A percentile compares a stretch with the other conserved stretches of the same genome.
Conservation (phyloP, 2,888 invertebrate species). For the Xylophagus ater region DNA sequence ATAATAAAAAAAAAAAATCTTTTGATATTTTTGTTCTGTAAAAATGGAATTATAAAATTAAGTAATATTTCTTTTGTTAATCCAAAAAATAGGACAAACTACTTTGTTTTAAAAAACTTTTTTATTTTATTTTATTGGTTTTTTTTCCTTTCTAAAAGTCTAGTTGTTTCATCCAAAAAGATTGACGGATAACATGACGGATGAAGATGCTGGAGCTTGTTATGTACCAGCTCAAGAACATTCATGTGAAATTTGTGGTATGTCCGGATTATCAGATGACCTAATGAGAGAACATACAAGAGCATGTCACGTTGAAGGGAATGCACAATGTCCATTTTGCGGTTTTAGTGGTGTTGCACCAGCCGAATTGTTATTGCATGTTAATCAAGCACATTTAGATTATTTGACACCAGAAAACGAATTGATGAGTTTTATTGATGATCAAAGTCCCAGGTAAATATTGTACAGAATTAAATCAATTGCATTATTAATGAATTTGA, state of each 20-base stretch:
- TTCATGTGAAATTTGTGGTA: constrained; percentile 77
- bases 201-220: constrained; percentile 19
- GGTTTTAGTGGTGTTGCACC: constrained; percentile 61
- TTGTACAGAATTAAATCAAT: too few relatives aligned
- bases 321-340: constrained; percentile 72
- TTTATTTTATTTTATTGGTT: too few relatives aligned
- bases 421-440: constrained; percentile 66
- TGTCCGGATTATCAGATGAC: constrained; percentile 66
- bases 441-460: constrained; percentile 48
- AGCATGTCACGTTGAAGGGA: constrained; percentile 65
- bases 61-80: too few relatives aligned
- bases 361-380: constrained; percentile 65
- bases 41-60: too few relatives aligned
- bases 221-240: constrained; percentile 26
- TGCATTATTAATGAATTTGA: background rate
- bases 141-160: too few relatives aligned
- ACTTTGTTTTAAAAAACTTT: too few relatives aligned
- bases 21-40: too few relatives aligned
- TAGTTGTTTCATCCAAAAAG: too few relatives aligned
- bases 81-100: too few relatives aligned
- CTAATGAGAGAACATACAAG: constrained; percentile 69
- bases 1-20: too few relatives aligned
- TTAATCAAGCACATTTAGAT: constrained; percentile 74
- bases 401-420: constrained; percentile 71
- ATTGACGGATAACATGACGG: constrained; percentile 19